Conservation (phyloP, 2,113 vertebrate genomes). For the zebrafish (Danio rerio) region DNA sequence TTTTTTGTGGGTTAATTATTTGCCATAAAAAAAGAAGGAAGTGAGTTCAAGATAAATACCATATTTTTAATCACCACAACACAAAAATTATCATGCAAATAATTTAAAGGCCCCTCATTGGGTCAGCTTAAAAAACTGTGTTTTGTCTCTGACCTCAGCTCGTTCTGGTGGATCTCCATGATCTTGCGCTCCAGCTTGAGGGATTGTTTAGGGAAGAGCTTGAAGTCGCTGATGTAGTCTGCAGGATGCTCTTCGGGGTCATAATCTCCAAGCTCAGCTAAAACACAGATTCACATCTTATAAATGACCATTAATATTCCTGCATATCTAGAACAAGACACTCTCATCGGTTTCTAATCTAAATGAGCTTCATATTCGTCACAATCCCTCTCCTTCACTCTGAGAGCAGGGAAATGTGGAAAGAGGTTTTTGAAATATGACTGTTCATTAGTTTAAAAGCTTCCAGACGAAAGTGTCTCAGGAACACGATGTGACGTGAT, state of each 20-base stretch:
- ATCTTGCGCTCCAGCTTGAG: constrained; percentile 96
- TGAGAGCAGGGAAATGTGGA: constrained; percentile 3
- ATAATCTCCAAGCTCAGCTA: constrained; percentile 95
- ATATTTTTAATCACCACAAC: too few relatives aligned
- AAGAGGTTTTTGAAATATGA: not conserved
- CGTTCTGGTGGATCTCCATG: constrained; percentile 92
- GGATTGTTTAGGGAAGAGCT: constrained; percentile 96
- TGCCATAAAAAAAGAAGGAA: too few relatives aligned
- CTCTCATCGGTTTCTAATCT: not conserved
- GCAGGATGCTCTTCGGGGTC: constrained; percentile 92
- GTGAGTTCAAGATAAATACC: too few relatives aligned
- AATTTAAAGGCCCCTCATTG: too few relatives aligned
- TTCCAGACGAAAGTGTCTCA: not conserved
- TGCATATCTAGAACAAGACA: not conserved
- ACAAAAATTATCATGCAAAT: too few relatives aligned
- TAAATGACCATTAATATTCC: not conserved
- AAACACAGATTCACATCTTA: constrained; percentile 14
- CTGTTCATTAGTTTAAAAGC: not conserved
- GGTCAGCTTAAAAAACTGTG: too few relatives aligned
- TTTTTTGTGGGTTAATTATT: too few relatives aligned
- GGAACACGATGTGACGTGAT: not conserved
- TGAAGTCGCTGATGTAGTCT: constrained; percentile 94
- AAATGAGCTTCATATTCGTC: not conserved
- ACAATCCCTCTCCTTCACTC: not conserved
- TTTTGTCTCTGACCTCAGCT: constrained; percentile 84